Conservation (phyloP, 2,113 vertebrate genomes). For the Pomatostomus ruficeps region DNA sequence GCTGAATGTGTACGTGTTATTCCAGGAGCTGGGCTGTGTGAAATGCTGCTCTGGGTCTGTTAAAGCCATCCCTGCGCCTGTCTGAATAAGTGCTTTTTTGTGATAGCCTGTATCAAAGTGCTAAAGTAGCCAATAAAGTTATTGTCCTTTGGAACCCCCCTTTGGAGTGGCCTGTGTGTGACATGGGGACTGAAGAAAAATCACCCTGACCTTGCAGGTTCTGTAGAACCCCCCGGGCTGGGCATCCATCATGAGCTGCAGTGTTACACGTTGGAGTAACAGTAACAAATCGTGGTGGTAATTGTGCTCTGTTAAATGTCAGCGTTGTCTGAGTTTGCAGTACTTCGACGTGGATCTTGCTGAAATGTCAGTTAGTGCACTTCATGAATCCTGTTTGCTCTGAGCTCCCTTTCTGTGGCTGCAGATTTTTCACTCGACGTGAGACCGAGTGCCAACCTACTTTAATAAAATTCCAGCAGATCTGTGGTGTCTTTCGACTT, state of each 20-base stretch:
- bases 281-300: not conserved
- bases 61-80: not conserved
- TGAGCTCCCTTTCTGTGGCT: not conserved
- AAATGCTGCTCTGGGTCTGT: not conserved
- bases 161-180: fast-evolving
- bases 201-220: not conserved
- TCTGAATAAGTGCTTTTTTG: not conserved
- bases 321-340: not conserved
- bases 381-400: not conserved
- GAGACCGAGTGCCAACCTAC: not conserved
- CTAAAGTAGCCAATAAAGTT: not conserved
- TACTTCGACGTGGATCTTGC: not conserved
- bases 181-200: not conserved
- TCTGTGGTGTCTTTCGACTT: not conserved
- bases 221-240: not conserved
- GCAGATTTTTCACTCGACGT: not conserved
- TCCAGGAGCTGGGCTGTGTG: not conserved
- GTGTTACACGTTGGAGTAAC: not conserved
- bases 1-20: not conserved
- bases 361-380: not conserved
- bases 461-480: not conserved
- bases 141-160: not conserved
- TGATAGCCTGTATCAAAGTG: not conserved
- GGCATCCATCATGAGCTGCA: not conserved
- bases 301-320: not conserved